These are phyloP conservation scores for Cairina moschata DNA, from an alignment of 2,113 vertebrate species.

Conservation along the genomic window DNA sequence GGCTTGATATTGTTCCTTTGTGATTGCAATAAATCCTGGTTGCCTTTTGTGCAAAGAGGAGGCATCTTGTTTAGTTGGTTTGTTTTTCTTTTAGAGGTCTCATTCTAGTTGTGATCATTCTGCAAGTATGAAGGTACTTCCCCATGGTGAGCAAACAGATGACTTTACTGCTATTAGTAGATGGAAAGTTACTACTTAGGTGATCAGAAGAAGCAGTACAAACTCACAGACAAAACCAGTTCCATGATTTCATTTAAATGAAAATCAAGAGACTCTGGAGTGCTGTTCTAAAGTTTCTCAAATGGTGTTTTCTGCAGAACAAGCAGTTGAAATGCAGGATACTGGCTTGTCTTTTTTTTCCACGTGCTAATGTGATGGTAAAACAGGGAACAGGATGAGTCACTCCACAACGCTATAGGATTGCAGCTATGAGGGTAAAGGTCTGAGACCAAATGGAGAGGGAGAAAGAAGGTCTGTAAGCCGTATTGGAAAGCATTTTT, in stretches of 20 bases:
- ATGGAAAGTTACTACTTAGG: not conserved
- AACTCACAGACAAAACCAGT: not conserved
- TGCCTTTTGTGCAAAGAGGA: not conserved
- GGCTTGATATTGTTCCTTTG: not conserved
- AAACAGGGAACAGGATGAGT: not conserved
- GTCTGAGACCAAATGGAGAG: not conserved
- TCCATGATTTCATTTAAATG: slow-evolving; percentile 9
- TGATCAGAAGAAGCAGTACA: not conserved
- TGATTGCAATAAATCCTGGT: not conserved
- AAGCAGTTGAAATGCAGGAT: not conserved
- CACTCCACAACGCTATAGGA: not conserved
- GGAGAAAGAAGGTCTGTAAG: not conserved
- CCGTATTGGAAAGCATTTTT: not conserved
- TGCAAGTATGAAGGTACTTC: not conserved
- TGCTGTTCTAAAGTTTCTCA: not conserved
- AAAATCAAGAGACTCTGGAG: not conserved
- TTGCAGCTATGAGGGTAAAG: not conserved
- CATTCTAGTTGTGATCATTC: not conserved
- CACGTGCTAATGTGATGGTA: rapidly evolving
- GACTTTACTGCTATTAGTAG: not conserved
- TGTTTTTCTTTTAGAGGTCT: not conserved
- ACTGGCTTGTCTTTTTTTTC: not conserved
- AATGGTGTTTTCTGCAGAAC: not conserved
- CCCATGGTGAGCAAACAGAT: not conserved
- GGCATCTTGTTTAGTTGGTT: not conserved